Evolutionary conservation across 2,113 vertebrate genomes (phyloP).

Genomic region (Nansenia antarctica): DNA sequence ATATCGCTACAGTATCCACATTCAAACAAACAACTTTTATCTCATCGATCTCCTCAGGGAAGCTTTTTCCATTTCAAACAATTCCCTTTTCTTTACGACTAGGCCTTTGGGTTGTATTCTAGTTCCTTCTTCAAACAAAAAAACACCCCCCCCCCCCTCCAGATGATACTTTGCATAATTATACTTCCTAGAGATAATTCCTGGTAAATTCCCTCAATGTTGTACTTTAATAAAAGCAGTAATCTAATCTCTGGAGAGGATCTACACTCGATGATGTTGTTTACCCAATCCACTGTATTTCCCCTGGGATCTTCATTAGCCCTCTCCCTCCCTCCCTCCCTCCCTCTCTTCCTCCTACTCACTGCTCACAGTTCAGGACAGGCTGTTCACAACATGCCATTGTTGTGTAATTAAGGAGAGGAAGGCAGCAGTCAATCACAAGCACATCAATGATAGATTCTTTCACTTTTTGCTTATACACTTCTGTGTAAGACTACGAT

Average conservation of each 20-base stretch:
- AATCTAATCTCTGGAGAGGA: background rate
- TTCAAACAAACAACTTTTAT: conserved; percentile 23
- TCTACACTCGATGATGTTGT: background rate
- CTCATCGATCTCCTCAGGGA: conserved; percentile 1
- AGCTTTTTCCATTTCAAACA: conserved; percentile 16
- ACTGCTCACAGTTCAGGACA: background rate
- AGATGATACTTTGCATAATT: background rate
- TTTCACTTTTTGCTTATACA: too few relatives aligned
- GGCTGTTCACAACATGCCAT: background rate
- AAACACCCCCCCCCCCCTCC: too few relatives aligned
- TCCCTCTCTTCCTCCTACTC: background rate
- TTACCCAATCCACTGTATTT: background rate
- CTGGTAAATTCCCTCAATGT: background rate
- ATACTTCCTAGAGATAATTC: background rate
- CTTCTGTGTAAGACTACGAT: too few relatives aligned
- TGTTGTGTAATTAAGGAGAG: background rate
- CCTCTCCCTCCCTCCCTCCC: background rate
- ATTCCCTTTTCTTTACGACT: conserved; percentile 20
- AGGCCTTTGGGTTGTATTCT: background rate
- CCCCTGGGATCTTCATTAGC: background rate
- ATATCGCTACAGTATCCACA: background rate
- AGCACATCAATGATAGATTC: too few relatives aligned
- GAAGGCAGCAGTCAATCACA: too few relatives aligned
- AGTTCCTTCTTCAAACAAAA: too few relatives aligned
- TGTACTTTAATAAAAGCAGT: background rate